Evolutionary conservation across 2,113 vertebrate species (phyloP).

Genomic region (Peucedramus taeniatus): DNA sequence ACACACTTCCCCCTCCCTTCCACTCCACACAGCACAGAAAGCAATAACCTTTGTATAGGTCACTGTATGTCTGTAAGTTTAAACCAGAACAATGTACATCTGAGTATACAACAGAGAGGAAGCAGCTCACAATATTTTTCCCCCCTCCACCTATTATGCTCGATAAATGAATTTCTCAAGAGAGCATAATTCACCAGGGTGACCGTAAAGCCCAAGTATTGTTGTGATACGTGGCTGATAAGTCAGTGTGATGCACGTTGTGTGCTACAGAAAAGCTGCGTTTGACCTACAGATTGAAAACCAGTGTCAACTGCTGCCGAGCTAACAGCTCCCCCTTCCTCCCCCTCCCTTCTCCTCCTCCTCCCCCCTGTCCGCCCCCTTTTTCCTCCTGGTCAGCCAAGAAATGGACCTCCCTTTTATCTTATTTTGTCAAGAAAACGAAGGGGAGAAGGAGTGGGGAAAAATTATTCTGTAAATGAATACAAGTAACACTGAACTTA

Average conservation of each 20-base stretch:
- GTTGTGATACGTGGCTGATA: background rate
- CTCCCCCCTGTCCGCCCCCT: background rate
- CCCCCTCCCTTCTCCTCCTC: background rate
- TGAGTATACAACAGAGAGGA: background rate
- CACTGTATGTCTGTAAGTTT: background rate
- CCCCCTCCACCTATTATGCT: background rate
- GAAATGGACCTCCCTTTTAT: conserved; percentile 25
- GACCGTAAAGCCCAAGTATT: background rate
- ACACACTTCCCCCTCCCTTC: background rate
- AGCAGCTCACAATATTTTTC: background rate
- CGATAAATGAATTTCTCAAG: background rate
- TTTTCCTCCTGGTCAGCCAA: conserved; percentile 53
- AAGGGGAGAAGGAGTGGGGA: background rate
- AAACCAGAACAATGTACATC: background rate
- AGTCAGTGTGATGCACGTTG: background rate
- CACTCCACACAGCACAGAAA: background rate
- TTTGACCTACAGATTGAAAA: conserved; percentile 74
- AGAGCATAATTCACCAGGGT: background rate
- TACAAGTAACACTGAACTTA: background rate
- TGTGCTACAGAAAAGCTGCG: background rate
- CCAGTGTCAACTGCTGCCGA: conserved; percentile 66
- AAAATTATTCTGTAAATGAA: background rate
- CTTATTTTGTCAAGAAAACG: background rate
- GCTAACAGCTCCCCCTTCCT: conserved; percentile 24
- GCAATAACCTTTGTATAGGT: conserved; percentile 38